Base-by-base conservation (phyloP, 2,797 vertebrate genomes). In the Myotis myotis region DNA sequence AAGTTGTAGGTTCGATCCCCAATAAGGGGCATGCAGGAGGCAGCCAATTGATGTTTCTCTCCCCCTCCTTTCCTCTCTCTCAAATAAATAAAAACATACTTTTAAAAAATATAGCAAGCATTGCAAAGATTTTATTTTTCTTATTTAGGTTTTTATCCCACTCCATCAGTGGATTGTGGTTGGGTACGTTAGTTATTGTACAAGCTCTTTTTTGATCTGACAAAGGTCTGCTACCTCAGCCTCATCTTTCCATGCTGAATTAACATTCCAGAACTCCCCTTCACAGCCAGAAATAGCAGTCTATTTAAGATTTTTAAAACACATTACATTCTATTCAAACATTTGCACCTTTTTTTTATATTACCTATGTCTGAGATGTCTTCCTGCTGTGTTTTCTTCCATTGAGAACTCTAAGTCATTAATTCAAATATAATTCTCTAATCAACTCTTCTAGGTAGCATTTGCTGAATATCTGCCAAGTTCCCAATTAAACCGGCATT, bases 351-450 rank as follows among this genome's bases (percentile, higher is more conserved):
- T 93, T 83, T 83, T 68, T 68, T 62, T 11, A 60, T 76, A 49
- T 92, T 92, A 74, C 55, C 23, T 57, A 36, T 23, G n/a, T 79
- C 38, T 91, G 64, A 91, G 80, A 92, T 92, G 10, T 80, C 95
- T 93, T 85, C 49, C 75, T 93, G 76, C 20, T 84, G 44, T 64
- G 75, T 84, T 41, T 92, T 92, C 72, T 90, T 84, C 66, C 88
- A 93, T n/a, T 95, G 88, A 89, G 47, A 95, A 84, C 30, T 57
- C 44, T 17, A 95, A 79, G 84, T 93, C 75, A 92, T 92, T 66
- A 89, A 95, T 92, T 96, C 57, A 89, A 93, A 94, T 89, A 51
- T 71, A 89, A 79, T 92, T 92, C 68, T 95, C 68, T 87, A 95
- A 95, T 96, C 71, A 95, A 72, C 36, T 80, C 51, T 95, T 83